Base-by-base conservation (phyloP, 2,888 invertebrate species). In the Bugulina stolonifera region DNA sequence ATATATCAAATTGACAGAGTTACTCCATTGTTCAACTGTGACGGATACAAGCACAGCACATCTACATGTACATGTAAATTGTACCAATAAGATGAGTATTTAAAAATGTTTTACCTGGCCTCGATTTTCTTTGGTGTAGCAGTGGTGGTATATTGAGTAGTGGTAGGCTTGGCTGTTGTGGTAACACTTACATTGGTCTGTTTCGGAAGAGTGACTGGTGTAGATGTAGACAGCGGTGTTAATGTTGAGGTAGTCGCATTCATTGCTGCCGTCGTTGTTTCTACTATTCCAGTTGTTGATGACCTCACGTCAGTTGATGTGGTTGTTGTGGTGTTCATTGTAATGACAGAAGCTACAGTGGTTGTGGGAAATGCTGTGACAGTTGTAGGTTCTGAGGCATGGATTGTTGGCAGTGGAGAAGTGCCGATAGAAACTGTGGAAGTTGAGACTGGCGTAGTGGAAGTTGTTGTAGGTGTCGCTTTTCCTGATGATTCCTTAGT, bases 131-230 rank as follows among this genome's bases (percentile, higher is more conserved):
- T n/a, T n/a, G n/a, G n/a, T n/a, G 57, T 27, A 57, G 58, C 43
- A 55, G 54, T 27, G 27, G 71, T 57, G 29, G 57, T 69, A 10
- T 43, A 14, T 18, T 69, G n/a, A 69, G 72, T 35, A 34, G 69
- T 35, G 54, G 72, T 69, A 27, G 72, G 54, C 10, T 34, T 72
- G 32, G 72, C 69, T 22, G 72, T 69, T 10, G 72, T 72, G 29
- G 69, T 2, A 27, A 55, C 29, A 5, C 1, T 23, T 22, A n/a
- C 35, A 29, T 3, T 64, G 58, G 69, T 69, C n/a, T 22, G 55
- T 23, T 10, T 1, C n/a, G 72, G 25, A 3, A 57, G 55, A 2
- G 52, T 14, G n/a, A n/a, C n/a, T 10, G 52, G 52, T 52, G 52
- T 52, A 52, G 52, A n/a, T n/a, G n/a, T n/a, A n/a, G n/a, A n/a